phyloP scores from a whole-genome alignment of 2,888 invertebrate species.

The Melanotus villosus region DNA sequence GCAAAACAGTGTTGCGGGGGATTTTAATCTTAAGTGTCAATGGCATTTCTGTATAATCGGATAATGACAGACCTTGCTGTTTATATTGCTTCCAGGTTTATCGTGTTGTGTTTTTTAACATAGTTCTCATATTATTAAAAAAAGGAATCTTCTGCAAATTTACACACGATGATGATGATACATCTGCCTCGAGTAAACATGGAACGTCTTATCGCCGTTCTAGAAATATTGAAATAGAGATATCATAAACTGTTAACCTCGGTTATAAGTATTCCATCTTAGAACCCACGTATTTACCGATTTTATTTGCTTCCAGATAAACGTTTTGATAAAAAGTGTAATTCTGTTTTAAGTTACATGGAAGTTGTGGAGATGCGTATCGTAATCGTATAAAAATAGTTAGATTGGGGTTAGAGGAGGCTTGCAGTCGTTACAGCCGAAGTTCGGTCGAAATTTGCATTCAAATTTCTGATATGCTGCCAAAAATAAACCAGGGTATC shows the following conservation, averaged over 20 bases:
- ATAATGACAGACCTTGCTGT: conserved; percentile 14
- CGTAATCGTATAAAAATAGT: no score
- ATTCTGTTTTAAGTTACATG: no score
- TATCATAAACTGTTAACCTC: conserved; percentile 26
- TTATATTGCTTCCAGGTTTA: background rate
- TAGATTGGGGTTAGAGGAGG: no score
- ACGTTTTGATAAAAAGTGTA: conserved; percentile 12
- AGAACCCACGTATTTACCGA: background rate
- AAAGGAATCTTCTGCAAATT: conserved; percentile 11
- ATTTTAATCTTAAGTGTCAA: conserved; percentile 12
- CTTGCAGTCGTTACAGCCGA: no score
- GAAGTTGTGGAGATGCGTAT: no score
- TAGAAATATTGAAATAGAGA: conserved; percentile 27
- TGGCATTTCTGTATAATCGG: conserved; percentile 16
- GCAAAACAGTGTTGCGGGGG: conserved; percentile 7
- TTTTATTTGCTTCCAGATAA: conserved; percentile 21
- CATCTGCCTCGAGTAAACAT: conserved; percentile 26
- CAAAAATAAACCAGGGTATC: no score
- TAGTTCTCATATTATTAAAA: background rate
- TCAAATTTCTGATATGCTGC: no score
- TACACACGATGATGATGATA: conserved; percentile 10
- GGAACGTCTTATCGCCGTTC: conserved; percentile 9
- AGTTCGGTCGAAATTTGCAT: no score
- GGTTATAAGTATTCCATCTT: conserved; percentile 8
- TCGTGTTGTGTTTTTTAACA: background rate